phyloP scores from a whole-genome alignment of 1,140 invertebrate species.

The Anastatus disparis region DNA sequence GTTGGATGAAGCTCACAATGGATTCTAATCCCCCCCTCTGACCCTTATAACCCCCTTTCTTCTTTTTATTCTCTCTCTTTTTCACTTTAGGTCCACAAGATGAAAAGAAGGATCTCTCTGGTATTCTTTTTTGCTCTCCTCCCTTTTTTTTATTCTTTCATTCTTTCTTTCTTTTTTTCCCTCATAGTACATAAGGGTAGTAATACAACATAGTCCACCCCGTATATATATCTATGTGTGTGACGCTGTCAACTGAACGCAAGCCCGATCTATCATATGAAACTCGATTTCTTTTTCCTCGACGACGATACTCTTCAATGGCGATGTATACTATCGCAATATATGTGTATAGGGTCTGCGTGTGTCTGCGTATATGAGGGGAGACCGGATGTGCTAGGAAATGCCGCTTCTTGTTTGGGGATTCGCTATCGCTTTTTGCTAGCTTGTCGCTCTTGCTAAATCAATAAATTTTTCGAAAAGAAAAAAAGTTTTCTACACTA shows the following conservation, averaged over 20 bases:
- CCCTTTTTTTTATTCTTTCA: not conserved
- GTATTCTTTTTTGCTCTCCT: slow-evolving; percentile 10
- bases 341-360: too few relatives aligned
- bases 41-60: not conserved
- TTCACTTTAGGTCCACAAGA: not conserved
- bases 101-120: not conserved
- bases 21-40: slow-evolving; percentile 26
- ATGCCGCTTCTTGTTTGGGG: slow-evolving; percentile 17
- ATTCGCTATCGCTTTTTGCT: not conserved
- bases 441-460: not conserved
- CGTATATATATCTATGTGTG: not conserved
- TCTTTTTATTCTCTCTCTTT: too few relatives aligned
- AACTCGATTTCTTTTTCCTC: slow-evolving; percentile 60
- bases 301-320: slow-evolving; percentile 52
- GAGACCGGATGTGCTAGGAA: slow-evolving; percentile 13
- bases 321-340: slow-evolving; percentile 27
- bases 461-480: slow-evolving; percentile 19
- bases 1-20: slow-evolving; percentile 57
- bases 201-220: not conserved
- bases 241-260: slow-evolving; percentile 54
- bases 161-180: slow-evolving; percentile 42
- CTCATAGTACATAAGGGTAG: not conserved
- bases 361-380: too few relatives aligned
- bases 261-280: slow-evolving; percentile 64
- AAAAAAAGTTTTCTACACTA: too few relatives aligned